phyloP scores from a whole-genome alignment of 2,113 vertebrate genomes.

The Lycaon pictus region DNA sequence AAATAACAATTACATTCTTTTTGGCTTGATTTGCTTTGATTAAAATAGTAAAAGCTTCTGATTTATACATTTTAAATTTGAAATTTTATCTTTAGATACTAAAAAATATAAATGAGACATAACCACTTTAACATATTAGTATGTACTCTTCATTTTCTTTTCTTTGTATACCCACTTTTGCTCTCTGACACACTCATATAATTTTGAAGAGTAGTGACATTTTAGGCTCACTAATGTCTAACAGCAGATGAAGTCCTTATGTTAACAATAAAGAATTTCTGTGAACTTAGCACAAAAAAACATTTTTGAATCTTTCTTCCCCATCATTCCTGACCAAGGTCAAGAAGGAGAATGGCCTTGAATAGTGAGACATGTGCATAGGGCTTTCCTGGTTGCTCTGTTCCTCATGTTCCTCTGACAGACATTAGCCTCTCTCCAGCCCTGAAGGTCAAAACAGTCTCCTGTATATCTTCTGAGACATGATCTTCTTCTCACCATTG shows the following conservation, averaged over 20 bases:
- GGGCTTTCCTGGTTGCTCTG: background rate
- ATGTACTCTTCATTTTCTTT: background rate
- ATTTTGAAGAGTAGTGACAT: background rate
- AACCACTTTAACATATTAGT: background rate
- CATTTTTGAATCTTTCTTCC: background rate
- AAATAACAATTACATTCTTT: background rate
- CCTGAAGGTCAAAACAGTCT: background rate
- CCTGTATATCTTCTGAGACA: background rate
- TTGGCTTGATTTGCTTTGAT: background rate
- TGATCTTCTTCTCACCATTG: background rate
- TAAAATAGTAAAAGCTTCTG: background rate
- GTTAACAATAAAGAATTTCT: background rate
- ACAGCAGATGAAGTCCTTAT: background rate
- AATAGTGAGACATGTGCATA: accelerated
- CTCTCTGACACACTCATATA: background rate
- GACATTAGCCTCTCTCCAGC: background rate
- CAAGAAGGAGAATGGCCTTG: background rate
- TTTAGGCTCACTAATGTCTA: background rate
- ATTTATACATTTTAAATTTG: background rate
- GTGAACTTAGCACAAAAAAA: background rate
- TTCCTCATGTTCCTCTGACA: background rate
- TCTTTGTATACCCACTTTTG: background rate
- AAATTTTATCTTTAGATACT: background rate
- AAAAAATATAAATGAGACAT: background rate
- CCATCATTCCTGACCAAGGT: background rate